Percentiles rank a stretch among this genome's conserved stretches.
Conservation (phyloP, 2,113 vertebrate genomes). For the Lanius ludovicianus region DNA sequence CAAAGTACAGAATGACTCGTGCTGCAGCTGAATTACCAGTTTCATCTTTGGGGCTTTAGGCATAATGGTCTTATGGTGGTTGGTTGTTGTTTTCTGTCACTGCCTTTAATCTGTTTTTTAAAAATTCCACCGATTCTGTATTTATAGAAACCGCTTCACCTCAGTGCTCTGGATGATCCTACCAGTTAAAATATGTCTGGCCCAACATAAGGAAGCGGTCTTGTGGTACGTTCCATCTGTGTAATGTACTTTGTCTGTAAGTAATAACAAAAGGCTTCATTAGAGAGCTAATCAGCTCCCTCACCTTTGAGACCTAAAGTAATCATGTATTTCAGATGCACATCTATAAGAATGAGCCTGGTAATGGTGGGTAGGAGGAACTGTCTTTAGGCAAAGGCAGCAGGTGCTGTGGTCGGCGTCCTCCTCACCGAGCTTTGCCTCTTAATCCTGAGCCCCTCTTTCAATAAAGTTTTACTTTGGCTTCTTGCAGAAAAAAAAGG, state of each 20-base stretch:
- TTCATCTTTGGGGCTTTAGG: not conserved
- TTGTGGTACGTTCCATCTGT: not conserved
- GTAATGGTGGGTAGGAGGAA: not conserved
- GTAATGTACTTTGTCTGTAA: slow-evolving; percentile 54
- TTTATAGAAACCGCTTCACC: not conserved
- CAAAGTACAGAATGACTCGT: not conserved
- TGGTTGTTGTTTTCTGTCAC: not conserved
- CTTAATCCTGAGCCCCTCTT: slow-evolving; percentile 61
- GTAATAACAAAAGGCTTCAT: slow-evolving; percentile 57
- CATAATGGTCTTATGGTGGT: not conserved
- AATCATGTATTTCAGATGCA: slow-evolving; percentile 66
- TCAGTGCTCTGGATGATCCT: not conserved
- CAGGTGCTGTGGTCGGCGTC: not conserved
- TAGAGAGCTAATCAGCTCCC: slow-evolving; percentile 52
- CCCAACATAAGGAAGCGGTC: not conserved
- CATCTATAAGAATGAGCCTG: slow-evolving; percentile 41
- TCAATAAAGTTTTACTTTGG: slow-evolving; percentile 72
- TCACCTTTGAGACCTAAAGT: slow-evolving; percentile 60
- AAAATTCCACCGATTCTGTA: not conserved
- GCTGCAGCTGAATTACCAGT: not conserved
- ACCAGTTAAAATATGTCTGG: not conserved
- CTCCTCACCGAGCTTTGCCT: not conserved
- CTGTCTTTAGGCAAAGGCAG: not conserved
- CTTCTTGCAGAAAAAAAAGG: slow-evolving; percentile 64
- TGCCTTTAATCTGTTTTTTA: not conserved